Percentiles rank a stretch among this genome's conserved stretches.
These are phyloP conservation scores for Zele albiditarsus DNA, from an alignment of 2,888 invertebrate genomes.

Conservation along the genomic window DNA sequence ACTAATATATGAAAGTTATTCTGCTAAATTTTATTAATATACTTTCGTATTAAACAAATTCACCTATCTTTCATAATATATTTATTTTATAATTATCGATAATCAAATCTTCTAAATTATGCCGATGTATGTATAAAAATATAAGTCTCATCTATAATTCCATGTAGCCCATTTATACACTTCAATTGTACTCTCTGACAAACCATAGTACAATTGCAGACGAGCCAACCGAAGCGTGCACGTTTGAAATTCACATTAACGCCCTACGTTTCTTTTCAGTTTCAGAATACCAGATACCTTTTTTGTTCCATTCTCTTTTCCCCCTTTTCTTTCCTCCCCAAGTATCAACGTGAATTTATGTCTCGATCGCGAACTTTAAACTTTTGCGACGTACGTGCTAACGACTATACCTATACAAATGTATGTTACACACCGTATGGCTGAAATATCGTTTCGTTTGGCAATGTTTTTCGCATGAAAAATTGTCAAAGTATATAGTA, in stretches of 20 bases:
- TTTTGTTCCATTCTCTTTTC: slow-evolving; percentile 17
- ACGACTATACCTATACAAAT: background rate
- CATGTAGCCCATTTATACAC: background rate
- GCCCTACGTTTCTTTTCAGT: background rate
- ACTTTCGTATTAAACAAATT: no score
- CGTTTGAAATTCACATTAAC: background rate
- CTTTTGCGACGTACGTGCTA: slow-evolving; percentile 28
- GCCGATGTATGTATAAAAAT: no score
- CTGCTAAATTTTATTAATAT: no score
- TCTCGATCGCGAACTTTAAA: slow-evolving; percentile 48
- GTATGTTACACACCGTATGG: background rate
- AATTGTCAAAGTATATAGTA: background rate
- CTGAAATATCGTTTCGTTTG: background rate
- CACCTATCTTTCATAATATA: no score
- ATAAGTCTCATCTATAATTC: background rate
- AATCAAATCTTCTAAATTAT: no score
- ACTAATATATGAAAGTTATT: no score
- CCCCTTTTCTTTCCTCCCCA: slow-evolving; percentile 40
- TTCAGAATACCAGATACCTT: background rate
- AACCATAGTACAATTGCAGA: background rate
- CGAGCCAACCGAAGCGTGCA: background rate
- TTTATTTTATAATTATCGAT: no score
- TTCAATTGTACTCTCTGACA: background rate
- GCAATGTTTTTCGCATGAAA: background rate
- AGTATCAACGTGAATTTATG: slow-evolving; percentile 49